Percentiles rank a stretch among this genome's conserved stretches.
Conservation (phyloP, 1,140 invertebrate genomes). For the Eufriesea mexicana region DNA sequence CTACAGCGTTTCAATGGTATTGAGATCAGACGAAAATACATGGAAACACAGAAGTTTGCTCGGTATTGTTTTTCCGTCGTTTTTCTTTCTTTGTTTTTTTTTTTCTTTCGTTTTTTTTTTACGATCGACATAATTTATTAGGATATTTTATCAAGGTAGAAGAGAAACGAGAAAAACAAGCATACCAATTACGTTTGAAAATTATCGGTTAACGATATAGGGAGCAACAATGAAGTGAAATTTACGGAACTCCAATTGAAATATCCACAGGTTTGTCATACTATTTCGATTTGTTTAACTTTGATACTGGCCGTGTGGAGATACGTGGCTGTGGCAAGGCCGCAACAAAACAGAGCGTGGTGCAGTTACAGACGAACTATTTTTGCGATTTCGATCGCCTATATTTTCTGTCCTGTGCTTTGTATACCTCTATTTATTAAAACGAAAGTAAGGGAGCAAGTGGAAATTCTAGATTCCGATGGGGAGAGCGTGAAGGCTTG, state of each 20-base stretch:
- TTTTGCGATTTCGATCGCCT: conserved; percentile 89
- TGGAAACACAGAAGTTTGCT: no score
- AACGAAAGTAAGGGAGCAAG: conserved; percentile 82
- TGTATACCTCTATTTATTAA: conserved; percentile 93
- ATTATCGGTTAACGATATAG: background rate
- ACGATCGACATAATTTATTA: no score
- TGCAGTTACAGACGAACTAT: conserved; percentile 89
- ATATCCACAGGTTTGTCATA: conserved; percentile 87
- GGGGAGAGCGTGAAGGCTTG: conserved; percentile 73
- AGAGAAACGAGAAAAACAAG: no score
- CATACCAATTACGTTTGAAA: background rate
- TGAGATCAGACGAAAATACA: background rate
- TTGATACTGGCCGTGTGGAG: conserved; percentile 96
- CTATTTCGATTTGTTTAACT: conserved; percentile 95
- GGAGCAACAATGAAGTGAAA: background rate
- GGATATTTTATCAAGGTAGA: no score
- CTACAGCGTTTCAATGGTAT: background rate
- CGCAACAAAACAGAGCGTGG: conserved; percentile 89
- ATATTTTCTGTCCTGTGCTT: conserved; percentile 91
- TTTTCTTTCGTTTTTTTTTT: no score
- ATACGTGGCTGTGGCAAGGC: conserved; percentile 93
- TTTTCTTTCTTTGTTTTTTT: no score
- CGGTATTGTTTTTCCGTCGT: no score
- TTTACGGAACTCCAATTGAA: background rate
- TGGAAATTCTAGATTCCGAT: conserved; percentile 79